phyloP scores from a whole-genome alignment of 1,140 invertebrate species.

The Hydropsyche tenuis region DNA sequence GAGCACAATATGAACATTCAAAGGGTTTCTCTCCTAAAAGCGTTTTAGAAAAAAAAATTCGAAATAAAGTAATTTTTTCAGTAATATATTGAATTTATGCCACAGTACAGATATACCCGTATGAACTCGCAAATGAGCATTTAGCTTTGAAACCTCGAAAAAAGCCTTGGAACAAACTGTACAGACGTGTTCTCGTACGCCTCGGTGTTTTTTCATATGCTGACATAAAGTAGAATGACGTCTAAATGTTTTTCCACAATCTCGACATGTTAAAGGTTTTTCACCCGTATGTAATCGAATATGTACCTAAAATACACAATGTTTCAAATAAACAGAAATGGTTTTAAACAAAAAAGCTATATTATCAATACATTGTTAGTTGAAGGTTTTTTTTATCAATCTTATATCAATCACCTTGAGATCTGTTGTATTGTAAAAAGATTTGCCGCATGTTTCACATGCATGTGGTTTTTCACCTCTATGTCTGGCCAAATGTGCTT shows the following conservation, averaged over 20 bases:
- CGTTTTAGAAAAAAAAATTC: not conserved
- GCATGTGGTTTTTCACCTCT: slow-evolving; percentile 59
- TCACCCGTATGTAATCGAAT: slow-evolving; percentile 82
- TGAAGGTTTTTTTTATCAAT: no score
- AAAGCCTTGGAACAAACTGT: slow-evolving; percentile 58
- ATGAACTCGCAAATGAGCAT: slow-evolving; percentile 61
- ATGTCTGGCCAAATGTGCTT: slow-evolving; percentile 60
- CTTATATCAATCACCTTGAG: slow-evolving; percentile 53
- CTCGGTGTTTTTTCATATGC: slow-evolving; percentile 62
- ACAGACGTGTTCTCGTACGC: slow-evolving; percentile 61
- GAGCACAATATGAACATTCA: slow-evolving; percentile 67
- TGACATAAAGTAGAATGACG: slow-evolving; percentile 62
- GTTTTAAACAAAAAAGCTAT: no score
- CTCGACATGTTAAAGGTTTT: slow-evolving; percentile 79
- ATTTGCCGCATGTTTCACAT: slow-evolving; percentile 59
- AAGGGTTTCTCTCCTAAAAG: slow-evolving; percentile 68
- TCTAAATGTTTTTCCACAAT: slow-evolving; percentile 69
- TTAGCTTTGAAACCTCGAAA: slow-evolving; percentile 62
- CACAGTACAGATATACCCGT: slow-evolving; percentile 53
- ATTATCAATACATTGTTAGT: no score
- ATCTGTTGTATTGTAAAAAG: slow-evolving; percentile 62
- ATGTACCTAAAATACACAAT: slow-evolving; percentile 63
- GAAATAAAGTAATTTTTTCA: not conserved
- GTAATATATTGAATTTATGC: not conserved
- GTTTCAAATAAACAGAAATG: no score